Evolutionary conservation across 92 coral and sea anemone species (phyloP), one percentile per base, ranked within the genome.

Genomic region (Phenganax subtilis): DNA sequence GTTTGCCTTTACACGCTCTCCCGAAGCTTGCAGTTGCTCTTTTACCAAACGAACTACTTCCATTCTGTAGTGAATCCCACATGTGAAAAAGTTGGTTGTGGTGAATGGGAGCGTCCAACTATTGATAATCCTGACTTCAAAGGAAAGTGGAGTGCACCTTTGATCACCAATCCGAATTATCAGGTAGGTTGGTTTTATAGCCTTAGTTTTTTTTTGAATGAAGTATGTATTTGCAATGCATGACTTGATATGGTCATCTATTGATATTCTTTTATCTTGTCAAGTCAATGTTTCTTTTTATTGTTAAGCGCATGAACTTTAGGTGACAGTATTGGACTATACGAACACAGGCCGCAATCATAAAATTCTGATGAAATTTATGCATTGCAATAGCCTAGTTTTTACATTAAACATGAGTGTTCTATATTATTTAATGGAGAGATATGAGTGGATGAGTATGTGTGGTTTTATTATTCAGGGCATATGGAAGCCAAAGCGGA

Each of bases 61-160:
- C 17, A 12, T 68, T 12, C 67, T 86, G 10, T 71, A 91, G 97
- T 90, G 60, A 96, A 96, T 81, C 97, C 99, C 17, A 96, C 92
- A 85, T 96, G 99, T 84, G 99, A 96, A 77, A 90, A 88, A 82
- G 83, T 77, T 83, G 97, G 97, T 9, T 96, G 99, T 83, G 99
- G 99, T 56, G 93, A 96, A 75, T 96, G 99, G 99, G 90, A 92
- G 84, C 87, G 96, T 31, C 97, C 93, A 52, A 56, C 82, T 54
- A 87, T 86, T 70, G 99, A 96, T 66, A 96, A 96, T 84, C 99
- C 99, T 10, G 88, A 87, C 56, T 92, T 86, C 85, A 96, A 96
- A 64, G 99, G 99, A 20, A 96, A 96, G 75, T 96, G 99, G 99
- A 89, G 92, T 47, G 86, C 99, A 9, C 97, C 99, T 15, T 88